phyloP scores from a whole-genome alignment of 1,140 invertebrate genomes.

The Saccostrea glomerata region DNA sequence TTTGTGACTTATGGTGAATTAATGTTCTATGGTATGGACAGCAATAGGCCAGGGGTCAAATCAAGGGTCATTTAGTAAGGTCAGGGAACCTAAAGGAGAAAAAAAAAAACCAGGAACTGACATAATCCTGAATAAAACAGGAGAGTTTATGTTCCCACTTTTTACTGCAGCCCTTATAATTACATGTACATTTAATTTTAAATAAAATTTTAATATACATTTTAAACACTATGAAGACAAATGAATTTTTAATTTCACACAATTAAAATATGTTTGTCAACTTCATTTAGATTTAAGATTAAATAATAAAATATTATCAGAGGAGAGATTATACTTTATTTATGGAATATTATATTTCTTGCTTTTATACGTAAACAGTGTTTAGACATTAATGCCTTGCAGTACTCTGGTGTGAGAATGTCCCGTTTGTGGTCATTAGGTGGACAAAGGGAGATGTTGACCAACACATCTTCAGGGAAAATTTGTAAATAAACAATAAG shows the following conservation, averaged over 20 bases:
- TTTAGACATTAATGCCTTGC: neutral
- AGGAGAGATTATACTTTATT: neutral
- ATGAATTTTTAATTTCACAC: neutral
- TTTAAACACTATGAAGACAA: neutral
- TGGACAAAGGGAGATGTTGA: neutral
- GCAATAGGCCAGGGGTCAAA: constrained; percentile 12
- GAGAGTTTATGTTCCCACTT: too few relatives aligned
- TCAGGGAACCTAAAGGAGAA: neutral
- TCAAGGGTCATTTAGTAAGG: constrained; percentile 17
- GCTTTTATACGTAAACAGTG: neutral
- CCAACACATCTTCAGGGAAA: neutral
- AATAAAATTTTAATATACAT: neutral
- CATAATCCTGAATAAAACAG: too few relatives aligned
- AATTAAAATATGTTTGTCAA: neutral
- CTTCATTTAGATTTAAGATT: neutral
- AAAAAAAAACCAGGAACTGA: neutral
- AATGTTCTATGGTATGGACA: neutral
- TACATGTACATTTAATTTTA: neutral
- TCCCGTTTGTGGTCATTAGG: constrained; percentile 15
- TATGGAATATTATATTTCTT: neutral
- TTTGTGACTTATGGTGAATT: constrained; percentile 27
- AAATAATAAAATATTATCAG: neutral
- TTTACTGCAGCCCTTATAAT: neutral
- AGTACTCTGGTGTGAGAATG: constrained; percentile 4
- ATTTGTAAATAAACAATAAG: constrained; percentile 26